Percentiles rank a stretch among this genome's conserved stretches.
phyloP scores from a whole-genome alignment of 2,888 invertebrate genomes.

The Embidobia sp. region DNA sequence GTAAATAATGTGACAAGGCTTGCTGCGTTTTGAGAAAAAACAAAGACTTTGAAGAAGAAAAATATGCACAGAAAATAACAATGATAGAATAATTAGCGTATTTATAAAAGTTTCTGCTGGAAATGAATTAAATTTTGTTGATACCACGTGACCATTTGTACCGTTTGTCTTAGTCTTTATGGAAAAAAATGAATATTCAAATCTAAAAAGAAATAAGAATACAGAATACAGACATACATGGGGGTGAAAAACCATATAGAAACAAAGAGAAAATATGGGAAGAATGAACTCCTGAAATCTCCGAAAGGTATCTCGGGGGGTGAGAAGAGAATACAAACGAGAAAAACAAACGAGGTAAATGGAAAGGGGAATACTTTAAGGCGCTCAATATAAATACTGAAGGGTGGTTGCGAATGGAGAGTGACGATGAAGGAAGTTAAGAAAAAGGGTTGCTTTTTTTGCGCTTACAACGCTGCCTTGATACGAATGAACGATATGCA shows the following conservation, averaged over 20 bases:
- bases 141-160: no score
- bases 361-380: constrained; percentile 79
- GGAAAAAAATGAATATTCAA: no score
- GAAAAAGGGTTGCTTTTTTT: constrained; percentile 81
- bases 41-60: no score
- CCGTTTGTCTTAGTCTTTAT: no score
- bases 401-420: constrained; percentile 67
- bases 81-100: no score
- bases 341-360: constrained; percentile 69
- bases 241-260: constrained; percentile 33
- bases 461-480: constrained; percentile 73
- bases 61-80: no score
- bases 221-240: no score
- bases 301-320: constrained; percentile 40
- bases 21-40: no score
- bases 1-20: no score
- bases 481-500: constrained; percentile 58
- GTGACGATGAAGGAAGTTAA: constrained; percentile 73
- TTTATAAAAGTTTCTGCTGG: no score
- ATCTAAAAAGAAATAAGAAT: constrained; percentile 75
- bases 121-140: no score
- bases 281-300: constrained; percentile 64
- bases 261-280: constrained; percentile 61
- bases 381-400: constrained; percentile 81
- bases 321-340: constrained; percentile 61